A percentile compares a stretch with the other conserved stretches of the same genome.
These are phyloP conservation scores for Keiferia lycopersicella DNA, from an alignment of 2,888 invertebrate species.

Conservation along the genomic window DNA sequence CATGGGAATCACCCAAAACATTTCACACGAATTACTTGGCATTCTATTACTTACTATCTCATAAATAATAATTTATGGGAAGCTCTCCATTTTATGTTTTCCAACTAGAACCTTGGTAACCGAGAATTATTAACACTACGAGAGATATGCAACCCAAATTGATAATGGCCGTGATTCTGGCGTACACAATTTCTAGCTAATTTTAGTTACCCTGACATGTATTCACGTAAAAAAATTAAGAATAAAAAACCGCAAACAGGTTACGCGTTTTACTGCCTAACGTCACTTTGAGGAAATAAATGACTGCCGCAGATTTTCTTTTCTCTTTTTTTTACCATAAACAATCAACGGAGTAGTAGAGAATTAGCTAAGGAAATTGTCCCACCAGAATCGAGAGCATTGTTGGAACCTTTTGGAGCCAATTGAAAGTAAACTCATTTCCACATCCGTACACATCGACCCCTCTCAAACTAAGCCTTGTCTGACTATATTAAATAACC, in stretches of 20 bases:
- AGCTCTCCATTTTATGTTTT: conserved; percentile 22
- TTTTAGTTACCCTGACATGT: too few species aligned
- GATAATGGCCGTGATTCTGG: not conserved
- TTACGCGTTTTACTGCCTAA: too few species aligned
- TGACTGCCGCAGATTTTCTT: too few species aligned
- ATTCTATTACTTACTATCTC: conserved; percentile 6
- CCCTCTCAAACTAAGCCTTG: conserved; percentile 43
- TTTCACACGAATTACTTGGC: conserved; percentile 9
- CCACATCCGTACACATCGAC: conserved; percentile 33
- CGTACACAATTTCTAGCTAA: not conserved
- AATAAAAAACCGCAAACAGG: too few species aligned
- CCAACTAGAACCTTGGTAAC: not conserved
- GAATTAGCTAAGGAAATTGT: too few species aligned
- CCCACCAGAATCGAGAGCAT: too few species aligned
- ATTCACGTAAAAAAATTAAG: too few species aligned
- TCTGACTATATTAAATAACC: conserved; percentile 31
- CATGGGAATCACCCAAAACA: conserved; percentile 31
- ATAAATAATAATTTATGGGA: conserved; percentile 18
- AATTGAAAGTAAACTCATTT: not conserved
- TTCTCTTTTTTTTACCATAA: not conserved
- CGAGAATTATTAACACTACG: not conserved
- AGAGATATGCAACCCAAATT: not conserved
- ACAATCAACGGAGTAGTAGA: not conserved
- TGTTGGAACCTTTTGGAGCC: too few species aligned
- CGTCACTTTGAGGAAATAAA: too few species aligned